Evolutionary conservation across 1,140 invertebrate genomes (phyloP).

Genomic region (Leptopilina clavipes): DNA sequence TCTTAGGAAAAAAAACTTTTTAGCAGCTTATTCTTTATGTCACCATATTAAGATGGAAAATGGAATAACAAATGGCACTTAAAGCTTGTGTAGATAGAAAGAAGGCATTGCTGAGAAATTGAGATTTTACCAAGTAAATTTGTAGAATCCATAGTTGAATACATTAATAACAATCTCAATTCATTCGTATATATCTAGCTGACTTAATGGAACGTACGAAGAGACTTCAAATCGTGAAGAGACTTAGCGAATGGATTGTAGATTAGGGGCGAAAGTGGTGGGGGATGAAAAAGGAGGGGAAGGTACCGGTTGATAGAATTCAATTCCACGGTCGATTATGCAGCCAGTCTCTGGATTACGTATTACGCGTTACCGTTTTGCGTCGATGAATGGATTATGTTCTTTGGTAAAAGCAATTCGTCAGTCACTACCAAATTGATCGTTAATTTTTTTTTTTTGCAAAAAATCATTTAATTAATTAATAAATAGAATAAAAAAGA

Average conservation of each 20-base stretch:
- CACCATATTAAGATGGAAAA: neutral
- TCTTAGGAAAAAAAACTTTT: too few species aligned
- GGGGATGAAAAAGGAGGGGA: slow-evolving; percentile 19
- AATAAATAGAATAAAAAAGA: too few species aligned
- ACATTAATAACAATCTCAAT: slow-evolving; percentile 60
- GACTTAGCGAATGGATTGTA: slow-evolving; percentile 36
- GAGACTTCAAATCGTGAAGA: slow-evolving; percentile 15
- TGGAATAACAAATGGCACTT: slow-evolving; percentile 16
- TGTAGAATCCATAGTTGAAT: slow-evolving; percentile 35
- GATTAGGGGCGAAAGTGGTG: neutral
- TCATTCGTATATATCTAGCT: slow-evolving; percentile 56
- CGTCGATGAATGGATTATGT: slow-evolving; percentile 24
- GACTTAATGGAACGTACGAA: slow-evolving; percentile 56
- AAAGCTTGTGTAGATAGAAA: neutral
- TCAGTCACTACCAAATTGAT: neutral
- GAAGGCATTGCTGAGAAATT: neutral
- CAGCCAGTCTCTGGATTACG: slow-evolving; percentile 46
- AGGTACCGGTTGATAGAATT: slow-evolving; percentile 57
- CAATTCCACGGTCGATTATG: slow-evolving; percentile 64
- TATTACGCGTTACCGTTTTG: slow-evolving; percentile 39
- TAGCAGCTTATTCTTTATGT: neutral
- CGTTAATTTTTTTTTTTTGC: too few species aligned
- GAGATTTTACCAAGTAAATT: slow-evolving; percentile 1
- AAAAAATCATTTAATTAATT: too few species aligned
- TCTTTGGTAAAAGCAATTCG: neutral